A percentile compares a stretch with the other conserved stretches of the same genome.
Conservation (phyloP, 1,140 invertebrate species). For the Elymnias hypermnestra region DNA sequence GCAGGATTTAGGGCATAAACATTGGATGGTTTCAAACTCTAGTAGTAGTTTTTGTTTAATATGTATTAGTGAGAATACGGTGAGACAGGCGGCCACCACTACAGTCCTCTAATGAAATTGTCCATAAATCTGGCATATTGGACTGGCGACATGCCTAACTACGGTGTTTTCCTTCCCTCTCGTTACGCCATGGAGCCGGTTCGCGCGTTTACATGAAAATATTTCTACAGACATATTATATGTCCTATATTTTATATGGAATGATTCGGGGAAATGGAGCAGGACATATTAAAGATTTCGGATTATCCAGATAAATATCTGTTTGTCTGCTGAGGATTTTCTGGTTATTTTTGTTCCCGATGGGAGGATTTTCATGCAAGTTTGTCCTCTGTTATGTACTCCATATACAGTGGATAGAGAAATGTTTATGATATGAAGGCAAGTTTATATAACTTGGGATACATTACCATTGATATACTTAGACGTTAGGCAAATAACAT, state of each 20-base stretch:
- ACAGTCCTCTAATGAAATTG: conserved; percentile 54
- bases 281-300: conserved; percentile 10
- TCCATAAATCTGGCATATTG: conserved; percentile 60
- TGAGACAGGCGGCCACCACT: conserved; percentile 21
- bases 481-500: too few relatives aligned
- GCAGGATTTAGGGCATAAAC: not conserved
- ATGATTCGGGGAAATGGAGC: conserved; percentile 1
- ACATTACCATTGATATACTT: too few relatives aligned
- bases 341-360: not conserved
- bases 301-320: conserved; percentile 6
- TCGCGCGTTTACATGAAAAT: conserved; percentile 28
- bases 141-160: conserved; percentile 58
- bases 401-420: too few relatives aligned
- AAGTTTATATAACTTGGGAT: too few relatives aligned
- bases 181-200: conserved; percentile 25
- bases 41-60: too few relatives aligned
- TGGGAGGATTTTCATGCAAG: not conserved
- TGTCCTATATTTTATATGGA: conserved; percentile 9
- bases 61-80: conserved; percentile 17
- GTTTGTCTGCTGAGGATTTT: not conserved
- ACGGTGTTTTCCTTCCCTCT: conserved; percentile 41
- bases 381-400: too few relatives aligned
- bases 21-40: too few relatives aligned
- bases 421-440: too few relatives aligned
- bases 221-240: conserved; percentile 19